A percentile compares a stretch with the other conserved stretches of the same genome.
These are phyloP conservation scores for Gobionotothen gibberifrons DNA, from an alignment of 2,797 vertebrate species.

Conservation along the genomic window DNA sequence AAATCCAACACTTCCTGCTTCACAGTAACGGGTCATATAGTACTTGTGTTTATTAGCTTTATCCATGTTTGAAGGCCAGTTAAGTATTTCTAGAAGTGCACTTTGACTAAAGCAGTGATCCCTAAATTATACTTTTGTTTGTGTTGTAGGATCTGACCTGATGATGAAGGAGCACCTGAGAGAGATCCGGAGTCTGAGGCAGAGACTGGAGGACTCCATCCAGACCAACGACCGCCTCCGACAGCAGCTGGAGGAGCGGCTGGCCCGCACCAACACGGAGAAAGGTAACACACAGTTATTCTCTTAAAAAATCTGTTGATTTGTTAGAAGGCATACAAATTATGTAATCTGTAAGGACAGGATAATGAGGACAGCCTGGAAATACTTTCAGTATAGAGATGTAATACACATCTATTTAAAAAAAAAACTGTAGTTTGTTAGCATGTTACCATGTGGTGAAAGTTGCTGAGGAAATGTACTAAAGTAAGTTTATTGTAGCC, in stretches of 20 bases:
- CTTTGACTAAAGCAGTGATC: not conserved
- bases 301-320: not conserved
- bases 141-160: conserved; percentile 84
- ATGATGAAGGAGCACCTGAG: conserved; percentile 91
- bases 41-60: not conserved
- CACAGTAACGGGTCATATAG: not conserved
- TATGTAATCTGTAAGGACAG: not conserved
- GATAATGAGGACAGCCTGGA: not conserved
- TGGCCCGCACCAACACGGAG: conserved; percentile 73
- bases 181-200: conserved; percentile 90
- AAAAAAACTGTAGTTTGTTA: not conserved
- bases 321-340: not conserved
- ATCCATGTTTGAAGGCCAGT: not conserved
- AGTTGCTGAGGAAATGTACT: too few relatives aligned
- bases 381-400: not conserved
- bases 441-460: not conserved
- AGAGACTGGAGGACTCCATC: conserved; percentile 93
- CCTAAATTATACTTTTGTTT: not conserved
- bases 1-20: not conserved
- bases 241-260: conserved; percentile 87
- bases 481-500: too few relatives aligned
- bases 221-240: conserved; percentile 90
- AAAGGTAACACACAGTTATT: conserved; percentile 72
- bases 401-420: not conserved
- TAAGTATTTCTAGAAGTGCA: not conserved